phyloP scores from a whole-genome alignment of 2,888 invertebrate species.

The Minunthozetes semirufus region DNA sequence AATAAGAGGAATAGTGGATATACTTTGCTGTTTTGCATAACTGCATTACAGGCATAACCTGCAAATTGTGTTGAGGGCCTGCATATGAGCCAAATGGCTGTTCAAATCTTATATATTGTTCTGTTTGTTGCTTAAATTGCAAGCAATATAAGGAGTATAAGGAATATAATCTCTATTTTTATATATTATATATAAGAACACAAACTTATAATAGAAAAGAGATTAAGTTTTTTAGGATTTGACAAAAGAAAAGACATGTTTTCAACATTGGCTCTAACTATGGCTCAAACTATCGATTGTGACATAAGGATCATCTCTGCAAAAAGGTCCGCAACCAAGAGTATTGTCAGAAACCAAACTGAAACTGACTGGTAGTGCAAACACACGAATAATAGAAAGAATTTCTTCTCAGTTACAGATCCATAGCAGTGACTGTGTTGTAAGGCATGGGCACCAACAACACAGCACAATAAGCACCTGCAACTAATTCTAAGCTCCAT shows the following conservation, averaged over 20 bases:
- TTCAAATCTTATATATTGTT: background rate
- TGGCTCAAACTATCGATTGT: conserved; percentile 4
- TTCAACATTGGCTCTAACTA: conserved; percentile 15
- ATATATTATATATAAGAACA: conserved; percentile 5
- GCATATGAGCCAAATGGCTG: background rate
- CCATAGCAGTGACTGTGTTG: background rate
- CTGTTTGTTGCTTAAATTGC: conserved; percentile 22
- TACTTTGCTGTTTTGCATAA: conserved; percentile 1
- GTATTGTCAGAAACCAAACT: conserved; percentile 21
- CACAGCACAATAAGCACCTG: conserved; percentile 30
- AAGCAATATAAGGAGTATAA: too few species aligned
- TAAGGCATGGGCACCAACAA: too few species aligned
- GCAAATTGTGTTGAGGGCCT: background rate
- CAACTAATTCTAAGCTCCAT: conserved; percentile 9
- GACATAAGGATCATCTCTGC: conserved; percentile 30
- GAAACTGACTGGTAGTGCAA: background rate
- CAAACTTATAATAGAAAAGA: conserved; percentile 12
- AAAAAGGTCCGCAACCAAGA: background rate
- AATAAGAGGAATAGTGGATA: background rate
- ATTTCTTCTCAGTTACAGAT: conserved; percentile 6
- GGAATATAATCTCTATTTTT: conserved; percentile 31
- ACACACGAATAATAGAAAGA: conserved; percentile 21
- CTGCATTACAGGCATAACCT: background rate
- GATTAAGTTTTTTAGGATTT: conserved; percentile 24
- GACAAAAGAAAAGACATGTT: conserved; percentile 32